phyloP scores from a whole-genome alignment of 2,797 vertebrate genomes.

The Pipistrellus kuhlii region DNA sequence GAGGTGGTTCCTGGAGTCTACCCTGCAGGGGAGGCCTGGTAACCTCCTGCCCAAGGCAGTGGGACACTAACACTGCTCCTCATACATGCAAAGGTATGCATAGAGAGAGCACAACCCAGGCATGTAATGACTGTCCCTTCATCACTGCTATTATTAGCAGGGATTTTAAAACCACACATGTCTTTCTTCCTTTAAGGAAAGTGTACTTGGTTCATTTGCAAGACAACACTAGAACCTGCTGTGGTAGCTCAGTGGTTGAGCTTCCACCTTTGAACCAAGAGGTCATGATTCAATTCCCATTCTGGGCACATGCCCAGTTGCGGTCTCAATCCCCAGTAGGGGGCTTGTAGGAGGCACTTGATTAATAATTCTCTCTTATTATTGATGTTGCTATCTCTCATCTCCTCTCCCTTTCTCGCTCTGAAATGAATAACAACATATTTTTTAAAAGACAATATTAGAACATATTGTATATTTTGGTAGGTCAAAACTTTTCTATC shows the following conservation, averaged over 20 bases:
- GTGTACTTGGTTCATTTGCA: neutral
- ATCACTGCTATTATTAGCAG: neutral
- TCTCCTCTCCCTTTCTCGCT: no score
- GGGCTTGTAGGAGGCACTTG: no score
- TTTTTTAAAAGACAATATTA: conserved; percentile 2
- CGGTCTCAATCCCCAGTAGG: no score
- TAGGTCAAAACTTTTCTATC: conserved; percentile 52
- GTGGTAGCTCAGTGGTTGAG: no score
- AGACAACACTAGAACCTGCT: neutral
- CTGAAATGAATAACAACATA: no score
- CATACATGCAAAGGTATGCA: neutral
- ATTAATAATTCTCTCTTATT: no score
- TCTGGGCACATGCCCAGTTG: no score
- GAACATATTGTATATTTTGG: conserved; percentile 44
- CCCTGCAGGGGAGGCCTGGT: neutral
- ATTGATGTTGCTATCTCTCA: no score
- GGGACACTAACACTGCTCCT: neutral
- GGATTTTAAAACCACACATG: neutral
- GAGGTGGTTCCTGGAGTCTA: neutral
- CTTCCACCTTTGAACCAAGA: no score
- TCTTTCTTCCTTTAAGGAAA: neutral
- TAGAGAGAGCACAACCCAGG: neutral
- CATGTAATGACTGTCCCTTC: neutral
- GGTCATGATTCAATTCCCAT: no score
- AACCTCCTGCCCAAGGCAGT: neutral